Base-by-base conservation (phyloP, 2,888 invertebrate species). In the Glyphotaelius pellucidus region DNA sequence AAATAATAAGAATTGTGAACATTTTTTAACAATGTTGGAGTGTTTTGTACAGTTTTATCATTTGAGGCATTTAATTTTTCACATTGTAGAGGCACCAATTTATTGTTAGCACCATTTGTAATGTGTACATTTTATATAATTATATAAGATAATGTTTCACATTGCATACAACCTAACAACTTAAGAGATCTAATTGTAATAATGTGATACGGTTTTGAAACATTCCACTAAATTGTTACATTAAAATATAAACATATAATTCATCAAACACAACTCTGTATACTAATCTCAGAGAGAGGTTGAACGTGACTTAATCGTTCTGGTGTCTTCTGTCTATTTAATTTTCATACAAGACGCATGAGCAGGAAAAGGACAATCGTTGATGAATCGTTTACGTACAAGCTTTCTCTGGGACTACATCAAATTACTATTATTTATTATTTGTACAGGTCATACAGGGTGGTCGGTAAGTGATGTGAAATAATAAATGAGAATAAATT, bases 161-260 rank as follows among this genome's bases (percentile, higher is more conserved):
- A 67, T 67, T n/a, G 25, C 9, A 67, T 67, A 67, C 67, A 67
- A 67, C 67, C 67, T n/a, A 67, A 67, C 3, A 25, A 67, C 67
- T 67, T 67, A 67, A 67, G 67, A 67, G 67, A 67, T 67, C 67
- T 67, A 67, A 52, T 67, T 67, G 67, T 67, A 67, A 67, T 67
- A 67, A 67, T 67, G 67, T 67, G 67, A 67, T 67, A 67, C 67
- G n/a, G 67, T 25, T 67, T 67, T 67, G n/a, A 67, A 67, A 67
- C 25, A 67, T 67, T 67, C 67, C 0, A 67, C 67, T 25, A 67
- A 67, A n/a, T 25, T 67, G 67, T 67, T 67, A 67, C 25, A 67
- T 67, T 67, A 25, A n/a, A 9, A 9, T 9, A 47, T 47, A 14
- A 9, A 67, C 0, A 7, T 25, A 25, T 7, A 67, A 67, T 67